Evolutionary conservation across 2,113 vertebrate species (phyloP).

Genomic region (Tragelaphus scriptus): DNA sequence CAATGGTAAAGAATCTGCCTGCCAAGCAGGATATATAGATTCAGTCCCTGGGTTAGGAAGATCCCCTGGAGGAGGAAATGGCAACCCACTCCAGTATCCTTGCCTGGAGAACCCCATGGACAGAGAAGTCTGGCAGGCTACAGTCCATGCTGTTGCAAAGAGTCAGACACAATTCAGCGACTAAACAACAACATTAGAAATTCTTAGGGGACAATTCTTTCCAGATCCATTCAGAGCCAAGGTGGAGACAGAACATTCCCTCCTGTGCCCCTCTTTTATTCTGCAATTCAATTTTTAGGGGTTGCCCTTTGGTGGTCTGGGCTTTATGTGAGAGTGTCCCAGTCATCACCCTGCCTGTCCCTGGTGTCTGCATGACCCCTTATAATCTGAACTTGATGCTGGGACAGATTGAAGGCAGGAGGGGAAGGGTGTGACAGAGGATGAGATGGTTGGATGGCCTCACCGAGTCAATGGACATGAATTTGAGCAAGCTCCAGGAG

Average conservation of each 20-base stretch:
- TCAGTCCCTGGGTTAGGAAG: not conserved
- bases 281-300: not conserved
- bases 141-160: not conserved
- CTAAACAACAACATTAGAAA: not conserved
- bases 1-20: not conserved
- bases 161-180: not conserved
- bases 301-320: not conserved
- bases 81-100: not conserved
- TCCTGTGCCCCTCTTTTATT: not conserved
- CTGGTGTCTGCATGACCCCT: not conserved
- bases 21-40: not conserved
- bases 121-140: not conserved
- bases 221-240: not conserved
- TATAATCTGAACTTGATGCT: not conserved
- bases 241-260: not conserved
- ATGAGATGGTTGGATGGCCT: not conserved
- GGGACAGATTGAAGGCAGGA: not conserved
- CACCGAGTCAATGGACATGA: not conserved
- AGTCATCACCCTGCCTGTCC: not conserved
- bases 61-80: not conserved
- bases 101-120: not conserved
- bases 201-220: not conserved
- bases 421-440: not conserved
- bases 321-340: not conserved
- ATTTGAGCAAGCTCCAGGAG: not conserved